Evolutionary conservation across 2,113 vertebrate genomes (phyloP), one percentile per base, ranked within the genome.

Genomic region (Probosciger aterrimus): DNA sequence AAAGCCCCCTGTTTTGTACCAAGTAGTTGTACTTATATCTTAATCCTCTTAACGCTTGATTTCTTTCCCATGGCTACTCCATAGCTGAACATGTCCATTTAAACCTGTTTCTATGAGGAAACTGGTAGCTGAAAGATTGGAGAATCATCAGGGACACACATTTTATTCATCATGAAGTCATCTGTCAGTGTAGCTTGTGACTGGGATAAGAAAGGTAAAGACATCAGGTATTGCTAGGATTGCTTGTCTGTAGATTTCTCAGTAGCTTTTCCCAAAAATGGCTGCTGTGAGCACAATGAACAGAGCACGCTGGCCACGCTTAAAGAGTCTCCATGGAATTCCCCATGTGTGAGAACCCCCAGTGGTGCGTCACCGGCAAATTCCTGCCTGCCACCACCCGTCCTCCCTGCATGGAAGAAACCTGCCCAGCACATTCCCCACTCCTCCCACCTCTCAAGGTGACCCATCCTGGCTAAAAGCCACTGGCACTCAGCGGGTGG

Each of bases 371-470:
- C 62, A 41, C 65, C 0, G 1, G 22, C 28, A 46, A 59, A 85
- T 86, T 82, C 43, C 75, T 87, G 81, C 64, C 65, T 70, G 65
- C 74, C 31, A 39, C 30, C 19, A 33, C 55, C 27, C 0, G 0
- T 84, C 69, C 24, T 81, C 5, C 0, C 64, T 52, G 6, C 1
- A 2, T 17, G 0, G 1, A 25, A 53, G 47, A 79, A 71, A 20
- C 70, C 70, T 52, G 30, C n/a, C 70, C n/a, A 37, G 0, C 10
- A 19, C 39, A 14, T 82, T 85, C 47, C 47, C 23, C 23, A 10
- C 47, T 92, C 71, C 47, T 90, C 35, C 63, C 47, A 35, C 25
- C 39, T 69, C 27, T 18, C 25, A 10, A 37, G 77, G 17, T 7
- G 24, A 82, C 35, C 70, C 79, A 47, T 64, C 59, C 10, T 2